These are phyloP conservation scores for Netelia fuscicornis DNA, from an alignment of 2,888 invertebrate species.

Conservation along the genomic window DNA sequence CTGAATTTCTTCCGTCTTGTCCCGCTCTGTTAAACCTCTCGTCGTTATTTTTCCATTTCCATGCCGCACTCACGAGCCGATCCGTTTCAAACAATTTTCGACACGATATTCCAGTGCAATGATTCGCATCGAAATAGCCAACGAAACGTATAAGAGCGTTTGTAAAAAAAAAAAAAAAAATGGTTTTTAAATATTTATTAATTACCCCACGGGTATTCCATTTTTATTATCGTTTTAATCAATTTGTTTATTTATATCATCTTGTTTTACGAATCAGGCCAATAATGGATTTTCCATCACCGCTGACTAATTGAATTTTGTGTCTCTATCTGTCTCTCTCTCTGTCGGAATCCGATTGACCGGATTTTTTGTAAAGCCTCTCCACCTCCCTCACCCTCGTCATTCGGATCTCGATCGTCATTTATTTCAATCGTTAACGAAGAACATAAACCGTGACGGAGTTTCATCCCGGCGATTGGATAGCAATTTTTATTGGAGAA, in stretches of 20 bases:
- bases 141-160: not conserved
- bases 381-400: not conserved
- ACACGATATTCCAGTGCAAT: not conserved
- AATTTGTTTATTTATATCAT: not conserved
- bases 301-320: slow-evolving; percentile 54
- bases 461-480: not conserved
- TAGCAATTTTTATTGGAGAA: not conserved
- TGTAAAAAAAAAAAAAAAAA: not conserved
- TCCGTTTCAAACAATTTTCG: not conserved
- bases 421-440: slow-evolving; percentile 4
- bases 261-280: slow-evolving; percentile 30
- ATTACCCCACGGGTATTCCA: not conserved
- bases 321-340: slow-evolving; percentile 30
- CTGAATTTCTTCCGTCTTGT: slow-evolving; percentile 22
- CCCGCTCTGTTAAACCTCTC: slow-evolving; percentile 43
- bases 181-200: not conserved
- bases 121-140: not conserved
- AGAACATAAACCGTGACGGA: not conserved
- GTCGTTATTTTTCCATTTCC: slow-evolving; percentile 33
- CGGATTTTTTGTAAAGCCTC: slow-evolving; percentile 6
- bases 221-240: slow-evolving; percentile 6
- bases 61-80: not conserved
- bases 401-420: not conserved
- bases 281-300: slow-evolving; percentile 48
- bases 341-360: not conserved